These are phyloP conservation scores for Semibalanus balanoides DNA, from an alignment of 1,140 invertebrate genomes.

Conservation along the genomic window DNA sequence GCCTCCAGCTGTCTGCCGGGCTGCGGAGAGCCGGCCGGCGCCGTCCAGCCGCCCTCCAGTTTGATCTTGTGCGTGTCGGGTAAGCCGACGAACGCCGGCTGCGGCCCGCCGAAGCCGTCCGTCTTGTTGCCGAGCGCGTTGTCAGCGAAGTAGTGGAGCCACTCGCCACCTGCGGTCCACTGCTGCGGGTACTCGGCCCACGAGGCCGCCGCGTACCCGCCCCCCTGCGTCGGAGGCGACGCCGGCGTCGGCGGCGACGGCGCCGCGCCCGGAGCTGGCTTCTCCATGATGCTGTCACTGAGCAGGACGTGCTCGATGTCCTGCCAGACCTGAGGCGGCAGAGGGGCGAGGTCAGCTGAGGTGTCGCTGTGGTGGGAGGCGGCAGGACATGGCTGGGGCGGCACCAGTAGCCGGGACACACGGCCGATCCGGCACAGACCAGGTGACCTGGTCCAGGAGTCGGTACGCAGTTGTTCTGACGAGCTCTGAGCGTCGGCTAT, in stretches of 20 bases:
- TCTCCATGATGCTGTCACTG: constrained; percentile 10
- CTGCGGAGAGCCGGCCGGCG: background rate
- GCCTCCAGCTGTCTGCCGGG: too few relatives aligned
- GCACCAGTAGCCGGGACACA: too few relatives aligned
- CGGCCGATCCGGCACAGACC: too few relatives aligned
- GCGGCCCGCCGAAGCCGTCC: background rate
- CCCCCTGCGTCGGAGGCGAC: background rate
- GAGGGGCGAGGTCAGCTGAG: background rate
- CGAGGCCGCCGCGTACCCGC: constrained; percentile 11
- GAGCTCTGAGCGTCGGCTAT: background rate
- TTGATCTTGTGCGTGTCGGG: background rate
- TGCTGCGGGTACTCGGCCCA: constrained; percentile 2
- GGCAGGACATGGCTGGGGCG: too few relatives aligned
- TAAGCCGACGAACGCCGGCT: background rate
- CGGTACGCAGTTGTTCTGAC: too few relatives aligned
- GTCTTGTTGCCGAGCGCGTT: constrained; percentile 9
- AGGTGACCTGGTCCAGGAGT: too few relatives aligned
- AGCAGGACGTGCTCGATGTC: constrained; percentile 15
- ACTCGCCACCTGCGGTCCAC: background rate
- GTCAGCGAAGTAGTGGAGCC: background rate
- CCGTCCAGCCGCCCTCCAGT: background rate
- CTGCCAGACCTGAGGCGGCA: constrained; percentile 13
- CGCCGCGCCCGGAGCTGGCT: background rate
- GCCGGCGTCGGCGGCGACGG: constrained; percentile 1
- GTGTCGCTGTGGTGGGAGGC: too few relatives aligned